These are phyloP conservation scores for Epinotia nisella DNA, from an alignment of 2,888 invertebrate genomes.

Conservation along the genomic window DNA sequence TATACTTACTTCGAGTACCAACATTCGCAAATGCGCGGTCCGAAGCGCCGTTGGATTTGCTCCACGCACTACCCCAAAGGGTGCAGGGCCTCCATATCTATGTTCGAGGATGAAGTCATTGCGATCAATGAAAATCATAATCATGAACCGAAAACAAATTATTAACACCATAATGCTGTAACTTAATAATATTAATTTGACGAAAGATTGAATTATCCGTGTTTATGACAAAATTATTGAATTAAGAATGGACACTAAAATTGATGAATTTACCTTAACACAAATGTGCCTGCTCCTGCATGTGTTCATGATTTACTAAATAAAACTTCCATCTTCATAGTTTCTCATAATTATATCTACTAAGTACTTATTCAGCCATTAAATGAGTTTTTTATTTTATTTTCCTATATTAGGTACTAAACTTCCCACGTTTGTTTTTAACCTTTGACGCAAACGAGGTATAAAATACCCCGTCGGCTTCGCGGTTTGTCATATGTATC, in stretches of 20 bases:
- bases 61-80: slow-evolving; percentile 34
- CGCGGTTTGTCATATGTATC: too few relatives aligned
- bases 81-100: slow-evolving; percentile 25
- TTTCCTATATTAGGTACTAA: too few relatives aligned
- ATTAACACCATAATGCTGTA: neutral
- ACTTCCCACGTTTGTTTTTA: too few relatives aligned
- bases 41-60: slow-evolving; percentile 35
- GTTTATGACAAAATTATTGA: too few relatives aligned
- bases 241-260: too few relatives aligned
- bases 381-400: too few relatives aligned
- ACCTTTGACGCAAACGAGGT: too few relatives aligned
- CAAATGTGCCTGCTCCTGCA: neutral
- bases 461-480: too few relatives aligned
- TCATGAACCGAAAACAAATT: slow-evolving; percentile 14
- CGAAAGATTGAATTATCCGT: neutral
- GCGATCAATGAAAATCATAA: slow-evolving; percentile 16
- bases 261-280: neutral
- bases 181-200: neutral
- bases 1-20: slow-evolving; percentile 40
- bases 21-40: slow-evolving; percentile 2
- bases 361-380: neutral
- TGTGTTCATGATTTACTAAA: neutral
- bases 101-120: slow-evolving; percentile 19
- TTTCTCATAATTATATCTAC: neutral
- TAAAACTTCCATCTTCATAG: neutral